These are phyloP conservation scores for Neoascia interrupta DNA, from an alignment of 2,888 invertebrate genomes.

Conservation along the genomic window DNA sequence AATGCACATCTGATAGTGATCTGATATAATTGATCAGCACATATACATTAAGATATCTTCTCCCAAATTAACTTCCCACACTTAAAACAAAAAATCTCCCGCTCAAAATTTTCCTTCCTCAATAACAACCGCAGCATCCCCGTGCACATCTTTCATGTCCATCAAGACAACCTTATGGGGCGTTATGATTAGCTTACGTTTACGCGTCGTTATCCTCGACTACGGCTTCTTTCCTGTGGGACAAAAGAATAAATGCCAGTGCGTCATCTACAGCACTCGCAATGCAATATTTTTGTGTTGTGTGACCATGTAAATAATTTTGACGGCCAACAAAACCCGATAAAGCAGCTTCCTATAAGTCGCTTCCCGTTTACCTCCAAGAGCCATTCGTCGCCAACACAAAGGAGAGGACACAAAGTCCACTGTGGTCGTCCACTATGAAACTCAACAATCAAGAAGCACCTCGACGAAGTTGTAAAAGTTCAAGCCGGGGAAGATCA, in stretches of 20 bases:
- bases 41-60: too few species aligned
- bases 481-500: slow-evolving; percentile 63
- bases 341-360: slow-evolving; percentile 31
- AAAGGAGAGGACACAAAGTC: slow-evolving; percentile 42
- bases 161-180: slow-evolving; percentile 30
- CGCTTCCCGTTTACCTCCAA: neutral
- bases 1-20: too few species aligned
- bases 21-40: too few species aligned
- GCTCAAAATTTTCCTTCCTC: too few species aligned
- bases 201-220: slow-evolving; percentile 57
- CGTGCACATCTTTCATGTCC: too few species aligned
- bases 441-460: slow-evolving; percentile 19
- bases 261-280: slow-evolving; percentile 40
- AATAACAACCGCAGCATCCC: too few species aligned
- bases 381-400: slow-evolving; percentile 44
- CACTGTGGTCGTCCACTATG: neutral
- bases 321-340: slow-evolving; percentile 67
- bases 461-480: slow-evolving; percentile 42
- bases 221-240: slow-evolving; percentile 12
- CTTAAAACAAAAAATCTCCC: too few species aligned
- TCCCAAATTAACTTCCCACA: too few species aligned
- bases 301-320: slow-evolving; percentile 63
- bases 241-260: slow-evolving; percentile 25
- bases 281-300: slow-evolving; percentile 12
- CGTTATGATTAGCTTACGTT: slow-evolving; percentile 66